Base-by-base conservation (phyloP, 2,113 vertebrate species). In the Panthera leo region DNA sequence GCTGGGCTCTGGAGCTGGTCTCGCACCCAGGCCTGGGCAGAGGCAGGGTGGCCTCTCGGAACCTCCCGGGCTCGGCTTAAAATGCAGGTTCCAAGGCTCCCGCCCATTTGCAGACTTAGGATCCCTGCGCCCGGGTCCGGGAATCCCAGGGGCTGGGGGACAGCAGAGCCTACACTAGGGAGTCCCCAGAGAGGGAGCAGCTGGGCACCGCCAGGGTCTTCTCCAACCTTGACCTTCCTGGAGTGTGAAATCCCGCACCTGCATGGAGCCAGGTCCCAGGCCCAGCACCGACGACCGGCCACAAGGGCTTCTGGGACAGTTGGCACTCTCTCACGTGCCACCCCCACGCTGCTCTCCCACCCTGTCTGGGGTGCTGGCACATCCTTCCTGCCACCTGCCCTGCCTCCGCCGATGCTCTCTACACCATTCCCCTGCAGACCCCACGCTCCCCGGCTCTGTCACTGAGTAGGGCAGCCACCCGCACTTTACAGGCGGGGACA, bases 291-390 rank as follows among this genome's bases (percentile, higher is more conserved):
- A 21, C 4, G 36, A 18, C 25, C 27, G 15, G 7, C 42, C 42
- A 76, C 39, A 45, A 2, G 0, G 70, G 25, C 25, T 13, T 76
- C 6, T 0, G 2, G 42, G 25, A 76, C 13, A 76, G 45, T 7
- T 29, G 42, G 27, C 25, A 16, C 42, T 14, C 23, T 70, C 39
- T 10, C 5, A 0, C 11, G 3, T 1, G 13, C 42, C 39, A 0
- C 13, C 75, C 58, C 42, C 61, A 3, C 13, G 15, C 53, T 51
- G 13, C 51, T 18, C 42, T 63, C 70, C 70, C 29, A 3, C 4
- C 34, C 53, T 3, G 7, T 36, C 48, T 11, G 27, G 4, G 42
- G 67, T 18, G 31, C 34, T 8, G 63, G 29, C 0, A 0, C 65
- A 34, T 86, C 84, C 19, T 86, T n/a, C 48, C 23, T 4, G 34